Evolutionary conservation across 2,888 invertebrate genomes (phyloP).

Genomic region (Plemyria rubiginata): DNA sequence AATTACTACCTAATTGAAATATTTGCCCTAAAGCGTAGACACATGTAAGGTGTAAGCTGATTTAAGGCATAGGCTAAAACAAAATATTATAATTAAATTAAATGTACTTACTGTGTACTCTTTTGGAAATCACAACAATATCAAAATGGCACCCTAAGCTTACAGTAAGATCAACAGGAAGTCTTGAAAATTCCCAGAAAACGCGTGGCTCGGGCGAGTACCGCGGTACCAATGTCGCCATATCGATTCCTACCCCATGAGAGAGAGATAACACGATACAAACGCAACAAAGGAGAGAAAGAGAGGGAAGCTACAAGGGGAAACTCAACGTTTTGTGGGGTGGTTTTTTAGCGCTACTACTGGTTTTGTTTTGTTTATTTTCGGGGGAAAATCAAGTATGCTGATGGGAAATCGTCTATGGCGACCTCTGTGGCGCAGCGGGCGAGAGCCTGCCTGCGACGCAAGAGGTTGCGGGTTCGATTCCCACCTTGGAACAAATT

Average conservation of each 20-base stretch:
- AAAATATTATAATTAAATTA: background rate
- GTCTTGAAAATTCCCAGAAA: background rate
- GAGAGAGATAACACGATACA: constrained; percentile 28
- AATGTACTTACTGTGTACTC: constrained; percentile 7
- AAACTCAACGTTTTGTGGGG: constrained; percentile 32
- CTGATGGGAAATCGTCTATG: background rate
- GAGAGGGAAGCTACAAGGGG: constrained; percentile 31
- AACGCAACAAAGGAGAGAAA: constrained; percentile 19
- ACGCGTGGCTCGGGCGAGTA: background rate
- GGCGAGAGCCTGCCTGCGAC: too few relatives aligned
- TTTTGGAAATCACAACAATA: constrained; percentile 5
- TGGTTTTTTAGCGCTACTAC: constrained; percentile 39
- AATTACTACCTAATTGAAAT: too few relatives aligned
- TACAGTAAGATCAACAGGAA: constrained; percentile 24
- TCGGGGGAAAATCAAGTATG: background rate
- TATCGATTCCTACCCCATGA: constrained; percentile 23
- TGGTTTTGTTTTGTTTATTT: constrained; percentile 32
- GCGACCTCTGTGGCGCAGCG: too few relatives aligned
- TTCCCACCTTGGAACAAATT: too few relatives aligned
- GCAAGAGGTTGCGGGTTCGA: too few relatives aligned
- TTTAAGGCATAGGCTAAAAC: background rate
- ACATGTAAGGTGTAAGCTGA: too few relatives aligned
- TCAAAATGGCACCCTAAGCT: constrained; percentile 7
- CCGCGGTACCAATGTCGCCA: constrained; percentile 6
- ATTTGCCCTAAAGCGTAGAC: too few relatives aligned